These are phyloP conservation scores for Maconellicoccus hirsutus DNA, from an alignment of 1,140 invertebrate genomes.

Conservation along the genomic window DNA sequence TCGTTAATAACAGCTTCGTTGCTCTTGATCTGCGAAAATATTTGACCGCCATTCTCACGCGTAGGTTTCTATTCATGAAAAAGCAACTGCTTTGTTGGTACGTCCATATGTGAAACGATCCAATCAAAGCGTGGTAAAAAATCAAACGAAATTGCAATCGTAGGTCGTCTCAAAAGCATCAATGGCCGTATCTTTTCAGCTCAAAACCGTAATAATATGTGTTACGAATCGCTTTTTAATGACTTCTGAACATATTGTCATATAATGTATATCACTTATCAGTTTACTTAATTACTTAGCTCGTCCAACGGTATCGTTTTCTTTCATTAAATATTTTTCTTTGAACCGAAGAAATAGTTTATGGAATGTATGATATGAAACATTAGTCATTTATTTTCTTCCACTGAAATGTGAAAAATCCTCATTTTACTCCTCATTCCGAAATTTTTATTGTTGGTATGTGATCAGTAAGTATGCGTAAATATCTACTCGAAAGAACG, in stretches of 20 bases:
- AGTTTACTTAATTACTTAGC: not conserved
- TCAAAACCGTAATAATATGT: not conserved
- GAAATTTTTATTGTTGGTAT: too few species aligned
- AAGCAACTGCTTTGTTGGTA: not conserved
- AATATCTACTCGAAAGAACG: too few species aligned
- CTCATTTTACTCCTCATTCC: too few species aligned
- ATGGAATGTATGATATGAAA: too few species aligned
- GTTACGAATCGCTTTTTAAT: not conserved
- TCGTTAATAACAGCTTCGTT: not conserved
- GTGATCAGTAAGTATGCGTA: too few species aligned
- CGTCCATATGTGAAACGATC: not conserved
- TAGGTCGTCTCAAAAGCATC: not conserved
- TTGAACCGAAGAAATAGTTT: too few species aligned
- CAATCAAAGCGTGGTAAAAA: slow-evolving; percentile 8
- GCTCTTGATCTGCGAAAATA: not conserved
- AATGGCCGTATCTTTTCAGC: not conserved
- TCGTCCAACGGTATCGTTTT: not conserved
- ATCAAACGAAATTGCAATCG: not conserved
- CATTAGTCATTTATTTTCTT: too few species aligned
- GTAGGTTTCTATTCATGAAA: not conserved
- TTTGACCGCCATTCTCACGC: slow-evolving; percentile 6
- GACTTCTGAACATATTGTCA: not conserved
- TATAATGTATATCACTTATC: slow-evolving; percentile 5
- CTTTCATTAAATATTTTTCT: not conserved
- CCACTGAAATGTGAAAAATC: too few species aligned